Evolutionary conservation across 2,888 invertebrate genomes (phyloP), one percentile per base, ranked within the genome.

Genomic region (Lasioglossum figueresi): DNA sequence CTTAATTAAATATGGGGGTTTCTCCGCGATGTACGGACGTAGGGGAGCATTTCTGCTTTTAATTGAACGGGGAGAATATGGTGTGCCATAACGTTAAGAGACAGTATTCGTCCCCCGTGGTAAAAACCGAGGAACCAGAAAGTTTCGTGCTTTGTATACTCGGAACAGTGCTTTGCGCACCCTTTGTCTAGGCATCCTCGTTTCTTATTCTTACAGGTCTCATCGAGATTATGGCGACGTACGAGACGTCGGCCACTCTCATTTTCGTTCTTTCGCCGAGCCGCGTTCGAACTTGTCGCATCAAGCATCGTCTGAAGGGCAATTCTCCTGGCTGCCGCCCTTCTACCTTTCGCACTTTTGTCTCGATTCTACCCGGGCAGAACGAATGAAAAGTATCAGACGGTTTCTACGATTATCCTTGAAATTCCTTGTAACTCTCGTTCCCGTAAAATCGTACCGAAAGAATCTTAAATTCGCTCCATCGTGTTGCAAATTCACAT

Each of bases 301-400:
- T 85, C 77, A 83, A 83, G 88, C 86, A 87, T 86, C 84, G 87
- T 89, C 88, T 91, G 89, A 89, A 90, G 90, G 89, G 89, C 85
- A 91, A 91, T 92, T 91, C 91, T 27, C 84, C 79, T 82, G 81
- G 75, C 86, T 82, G 72, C 82, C 74, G 23, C 77, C 10, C 66
- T 63, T 48, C 76, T 74, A n/a, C 79, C 79, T 71, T 86, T 83
- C 76, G 63, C 83, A 78, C 86, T 76, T 86, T 74, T 80, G 76
- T 75, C 45, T 83, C 75, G 45, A 73, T 72, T 76, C 48, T 37
- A 74, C 74, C 56, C 14, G 14, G 34, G 68, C 68, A 73, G 81
- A 75, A 70, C 75, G 76, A 71, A 75, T 66, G 78, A 59, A 76
- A 79, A 71, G 76, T 80, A 83, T 52, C 83, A 71, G 83, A 68